A percentile compares a stretch with the other conserved stretches of the same genome.
Evolutionary conservation across 1,140 invertebrate genomes (phyloP).

Genomic region (Cardiocondyla obscurior): DNA sequence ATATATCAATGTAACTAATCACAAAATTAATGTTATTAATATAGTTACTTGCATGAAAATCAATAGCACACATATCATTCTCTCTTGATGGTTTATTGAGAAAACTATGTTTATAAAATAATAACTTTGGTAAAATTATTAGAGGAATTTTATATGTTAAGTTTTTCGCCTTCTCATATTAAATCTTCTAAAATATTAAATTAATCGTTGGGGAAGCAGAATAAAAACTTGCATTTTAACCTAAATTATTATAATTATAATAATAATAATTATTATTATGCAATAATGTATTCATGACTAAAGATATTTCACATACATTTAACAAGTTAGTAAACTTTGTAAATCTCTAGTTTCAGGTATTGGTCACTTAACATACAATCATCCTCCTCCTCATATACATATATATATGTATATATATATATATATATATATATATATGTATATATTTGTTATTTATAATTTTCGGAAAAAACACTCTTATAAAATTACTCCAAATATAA

Average conservation of each 20-base stretch:
- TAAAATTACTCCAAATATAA: conserved; percentile 44
- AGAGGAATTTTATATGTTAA: conserved; percentile 18
- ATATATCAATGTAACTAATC: too few relatives aligned
- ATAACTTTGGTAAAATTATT: conserved; percentile 50
- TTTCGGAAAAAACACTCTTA: conserved; percentile 13
- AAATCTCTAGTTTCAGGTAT: conserved; percentile 13
- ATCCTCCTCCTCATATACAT: neutral
- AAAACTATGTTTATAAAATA: conserved; percentile 47
- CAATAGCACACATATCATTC: neutral
- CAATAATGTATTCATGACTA: neutral
- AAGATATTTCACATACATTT: neutral
- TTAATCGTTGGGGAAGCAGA: neutral
- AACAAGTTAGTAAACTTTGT: conserved; percentile 13
- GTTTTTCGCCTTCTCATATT: neutral
- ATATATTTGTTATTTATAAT: neutral
- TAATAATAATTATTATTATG: too few relatives aligned
- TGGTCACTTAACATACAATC: conserved; percentile 28
- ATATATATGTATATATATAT: neutral
- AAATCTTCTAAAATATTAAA: neutral
- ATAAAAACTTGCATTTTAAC: neutral
- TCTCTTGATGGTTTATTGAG: conserved; percentile 48
- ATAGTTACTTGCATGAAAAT: neutral
- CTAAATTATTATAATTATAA: too few relatives aligned
- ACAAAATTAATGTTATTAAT: too few relatives aligned
- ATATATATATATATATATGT: too few relatives aligned